These are phyloP conservation scores for Polietes domitor DNA, from an alignment of 2,888 invertebrate species.

Conservation along the genomic window DNA sequence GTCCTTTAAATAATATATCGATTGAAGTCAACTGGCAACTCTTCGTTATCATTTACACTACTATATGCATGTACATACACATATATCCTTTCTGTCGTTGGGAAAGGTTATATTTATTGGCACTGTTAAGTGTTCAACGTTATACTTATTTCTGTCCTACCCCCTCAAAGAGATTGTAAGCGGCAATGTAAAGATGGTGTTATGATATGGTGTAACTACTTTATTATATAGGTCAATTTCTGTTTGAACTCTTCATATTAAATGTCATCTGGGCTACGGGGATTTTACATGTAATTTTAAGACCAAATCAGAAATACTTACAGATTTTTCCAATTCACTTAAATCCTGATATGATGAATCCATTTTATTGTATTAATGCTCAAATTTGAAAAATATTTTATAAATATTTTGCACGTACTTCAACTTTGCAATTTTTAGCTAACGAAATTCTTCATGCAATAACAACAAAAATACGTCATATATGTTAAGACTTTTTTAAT, in stretches of 20 bases:
- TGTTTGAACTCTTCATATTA: slow-evolving; percentile 50
- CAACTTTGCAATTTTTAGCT: background rate
- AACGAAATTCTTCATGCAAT: no score
- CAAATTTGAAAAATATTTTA: background rate
- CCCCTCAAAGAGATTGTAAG: background rate
- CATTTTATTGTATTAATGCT: background rate
- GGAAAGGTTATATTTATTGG: slow-evolving; percentile 54
- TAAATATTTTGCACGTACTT: background rate
- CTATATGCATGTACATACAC: background rate
- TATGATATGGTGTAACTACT: slow-evolving; percentile 54
- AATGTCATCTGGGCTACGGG: slow-evolving; percentile 50
- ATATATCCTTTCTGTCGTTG: background rate
- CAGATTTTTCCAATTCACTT: slow-evolving; percentile 77
- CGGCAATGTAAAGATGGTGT: slow-evolving; percentile 31
- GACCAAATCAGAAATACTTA: slow-evolving; percentile 63
- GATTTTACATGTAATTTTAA: background rate
- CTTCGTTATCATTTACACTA: slow-evolving; percentile 22
- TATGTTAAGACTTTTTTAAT: background rate
- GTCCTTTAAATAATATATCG: no score
- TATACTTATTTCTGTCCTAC: slow-evolving; percentile 32
- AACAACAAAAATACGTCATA: background rate
- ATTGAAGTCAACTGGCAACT: slow-evolving; percentile 28
- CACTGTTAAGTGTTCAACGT: slow-evolving; percentile 48
- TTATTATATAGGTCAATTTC: slow-evolving; percentile 62
- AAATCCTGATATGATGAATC: slow-evolving; percentile 75